Evolutionary conservation across 2,113 vertebrate species (phyloP).

Genomic region (Clupea harengus): DNA sequence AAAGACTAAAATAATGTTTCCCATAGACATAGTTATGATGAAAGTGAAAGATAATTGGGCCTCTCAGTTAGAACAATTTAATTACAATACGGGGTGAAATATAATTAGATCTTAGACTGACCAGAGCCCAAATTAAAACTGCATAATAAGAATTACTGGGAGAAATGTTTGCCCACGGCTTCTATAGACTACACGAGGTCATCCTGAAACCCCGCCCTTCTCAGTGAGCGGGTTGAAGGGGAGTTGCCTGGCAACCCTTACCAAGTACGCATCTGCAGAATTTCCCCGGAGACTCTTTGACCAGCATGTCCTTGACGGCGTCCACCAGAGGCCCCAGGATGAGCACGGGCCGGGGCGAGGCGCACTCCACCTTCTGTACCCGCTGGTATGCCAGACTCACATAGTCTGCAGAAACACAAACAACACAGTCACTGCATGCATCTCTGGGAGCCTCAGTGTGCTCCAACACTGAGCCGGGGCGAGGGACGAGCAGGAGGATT

Average conservation of each 20-base stretch:
- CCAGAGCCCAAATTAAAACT: constrained; percentile 8
- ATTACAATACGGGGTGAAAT: background rate
- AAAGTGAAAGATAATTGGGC: background rate
- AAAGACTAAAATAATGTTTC: background rate
- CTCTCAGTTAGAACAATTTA: background rate
- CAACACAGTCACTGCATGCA: background rate
- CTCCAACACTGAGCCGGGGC: background rate
- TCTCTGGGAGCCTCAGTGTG: background rate
- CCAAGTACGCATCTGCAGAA: constrained; percentile 95
- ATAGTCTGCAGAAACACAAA: constrained; percentile 72
- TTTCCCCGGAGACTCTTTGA: constrained; percentile 91
- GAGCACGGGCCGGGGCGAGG: constrained; percentile 86
- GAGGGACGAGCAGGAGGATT: background rate
- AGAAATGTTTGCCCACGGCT: constrained; percentile 3
- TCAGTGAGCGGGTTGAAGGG: background rate
- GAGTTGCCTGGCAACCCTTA: constrained; percentile 56
- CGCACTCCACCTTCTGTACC: constrained; percentile 93
- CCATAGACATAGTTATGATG: background rate
- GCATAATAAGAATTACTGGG: background rate
- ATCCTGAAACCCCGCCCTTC: background rate
- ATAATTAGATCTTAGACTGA: background rate
- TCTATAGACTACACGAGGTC: background rate
- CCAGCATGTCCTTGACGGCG: constrained; percentile 96
- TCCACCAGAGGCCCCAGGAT: constrained; percentile 92
- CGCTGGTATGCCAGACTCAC: constrained; percentile 92